These are phyloP conservation scores for Lagocephalus sceleratus DNA, from an alignment of 2,797 vertebrate genomes.

Conservation along the genomic window DNA sequence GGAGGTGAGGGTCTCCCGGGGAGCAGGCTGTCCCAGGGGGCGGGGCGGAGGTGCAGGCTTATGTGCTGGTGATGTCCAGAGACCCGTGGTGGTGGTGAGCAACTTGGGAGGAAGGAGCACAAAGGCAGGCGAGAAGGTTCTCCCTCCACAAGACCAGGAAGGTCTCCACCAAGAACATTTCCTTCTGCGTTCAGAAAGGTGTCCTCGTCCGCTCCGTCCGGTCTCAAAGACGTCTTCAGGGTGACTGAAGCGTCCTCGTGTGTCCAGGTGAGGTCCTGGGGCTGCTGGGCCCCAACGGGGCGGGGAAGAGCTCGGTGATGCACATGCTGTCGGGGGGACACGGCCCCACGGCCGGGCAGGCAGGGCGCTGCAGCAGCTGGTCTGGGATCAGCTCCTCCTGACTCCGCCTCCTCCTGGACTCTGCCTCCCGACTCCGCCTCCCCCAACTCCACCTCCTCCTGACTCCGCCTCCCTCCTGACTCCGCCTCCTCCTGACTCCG, in stretches of 20 bases:
- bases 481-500: too few relatives aligned
- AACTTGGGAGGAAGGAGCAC: constrained; percentile 86
- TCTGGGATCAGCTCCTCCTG: too few relatives aligned
- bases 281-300: constrained; percentile 88
- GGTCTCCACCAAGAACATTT: constrained; percentile 83
- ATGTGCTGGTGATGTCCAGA: constrained; percentile 63
- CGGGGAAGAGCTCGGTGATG: constrained; percentile 90
- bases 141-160: constrained; percentile 78
- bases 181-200: constrained; percentile 79
- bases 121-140: constrained; percentile 69
- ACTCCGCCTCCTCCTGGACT: too few relatives aligned
- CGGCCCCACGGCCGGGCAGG: constrained; percentile 83
- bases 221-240: too few relatives aligned
- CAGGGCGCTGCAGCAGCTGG: too few relatives aligned
- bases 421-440: too few relatives aligned
- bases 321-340: constrained; percentile 86
- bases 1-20: too few relatives aligned
- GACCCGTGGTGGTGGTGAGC: constrained; percentile 82
- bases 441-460: too few relatives aligned
- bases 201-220: not conserved
- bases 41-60: too few relatives aligned
- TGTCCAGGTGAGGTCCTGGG: constrained; percentile 90
- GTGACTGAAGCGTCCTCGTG: not conserved
- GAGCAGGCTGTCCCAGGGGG: too few relatives aligned
- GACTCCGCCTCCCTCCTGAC: too few relatives aligned